Base-by-base conservation (phyloP, 2,888 invertebrate genomes). In the Gymnosoma rotundatum region DNA sequence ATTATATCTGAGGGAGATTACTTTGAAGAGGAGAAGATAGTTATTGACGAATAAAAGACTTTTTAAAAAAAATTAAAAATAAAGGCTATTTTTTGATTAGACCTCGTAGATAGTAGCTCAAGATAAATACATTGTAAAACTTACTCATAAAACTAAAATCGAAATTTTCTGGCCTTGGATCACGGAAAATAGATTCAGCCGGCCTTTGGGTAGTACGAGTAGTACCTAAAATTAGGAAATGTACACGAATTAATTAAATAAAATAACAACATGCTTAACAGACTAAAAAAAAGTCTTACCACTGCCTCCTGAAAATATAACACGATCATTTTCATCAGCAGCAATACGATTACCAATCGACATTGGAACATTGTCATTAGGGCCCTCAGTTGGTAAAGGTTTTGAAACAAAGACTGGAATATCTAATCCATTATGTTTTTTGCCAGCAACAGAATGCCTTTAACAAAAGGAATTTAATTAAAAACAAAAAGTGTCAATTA, bases 241-340 rank as follows among this genome's bases (percentile, higher is more conserved):
- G 12, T 42, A 42, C 12, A 42, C 2, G 12, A 42, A 32, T 32
- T n/a, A 6, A 0, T 32, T 6, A 32, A 32, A 5, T 5, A 5
- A 32, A 32, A 32, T 32, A 5, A 50, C n/a, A 20, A 52, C 32
- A n/a, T 38, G 45, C 0, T 38, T 38, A 18, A 6, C n/a, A 18
- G n/a, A 48, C 14, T 18, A 25, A 12, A 45, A 25, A 10, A 48
- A 66, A 50, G 4, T 25, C 52, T 42, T 60, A 84, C 81, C 25
- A 67, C 20, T 80, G 14, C 86, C 87, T 83, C 86, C 10, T 7
- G 79, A 18, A 74, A 84, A 88, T 8, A 88, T 72, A 5, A 88
- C 87, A n/a, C 87, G 87, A 86, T 88, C 88, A 25, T 78, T 70
- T 61, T 88, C 88, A 5, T 87, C 86, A 1, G 80, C 83, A 4